Base-by-base conservation (phyloP, 2,888 invertebrate genomes). In the Agrotis clavis region DNA sequence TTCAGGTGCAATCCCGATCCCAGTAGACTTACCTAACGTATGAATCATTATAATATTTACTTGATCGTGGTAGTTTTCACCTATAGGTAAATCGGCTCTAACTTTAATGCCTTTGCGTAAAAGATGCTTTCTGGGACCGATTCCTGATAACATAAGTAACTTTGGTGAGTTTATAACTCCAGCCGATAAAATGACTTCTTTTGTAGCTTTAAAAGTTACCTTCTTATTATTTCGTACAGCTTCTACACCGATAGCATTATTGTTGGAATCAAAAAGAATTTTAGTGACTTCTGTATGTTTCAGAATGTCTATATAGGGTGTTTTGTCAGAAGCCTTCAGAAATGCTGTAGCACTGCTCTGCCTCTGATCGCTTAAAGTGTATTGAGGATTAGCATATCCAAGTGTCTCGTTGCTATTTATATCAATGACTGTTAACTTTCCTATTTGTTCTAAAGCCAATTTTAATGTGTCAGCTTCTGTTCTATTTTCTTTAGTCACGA, bases 121-220 rank as follows among this genome's bases (percentile, higher is more conserved):
- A 2, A 92, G 78, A 45, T 92, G 89, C 19, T 88, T 72, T 63
- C 76, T 85, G 4, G 91, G 92, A 2, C 92, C 91, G 1, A 92
- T 88, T 18, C 92, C 92, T 0, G 92, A 92, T 4, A 91, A 77
- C 91, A 92, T 90, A 0, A 91, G 79, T 2, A 92, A 74, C 63
- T 91, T 86, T 0, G 92, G 89, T 11, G 88, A 80, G 30, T 91
- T 91, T 11, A 92, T 71, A 14, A 89, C 83, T 45, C 92, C 92
- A 9, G 89, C 90, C 5, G 89, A 88, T 21, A 92, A 7, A n/a
- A 93, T 88, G 0, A 93, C 85, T 81, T 92, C 92, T 54, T 85
- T 87, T 0, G 71, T 85, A 5, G 89, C 88, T 62, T 81, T 85
- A 4, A 90, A 50, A 0, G 74, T 86, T 5, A 88, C 62, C 4